Base-by-base conservation (phyloP, 2,113 vertebrate species). In the Erythrocercus mccallii region DNA sequence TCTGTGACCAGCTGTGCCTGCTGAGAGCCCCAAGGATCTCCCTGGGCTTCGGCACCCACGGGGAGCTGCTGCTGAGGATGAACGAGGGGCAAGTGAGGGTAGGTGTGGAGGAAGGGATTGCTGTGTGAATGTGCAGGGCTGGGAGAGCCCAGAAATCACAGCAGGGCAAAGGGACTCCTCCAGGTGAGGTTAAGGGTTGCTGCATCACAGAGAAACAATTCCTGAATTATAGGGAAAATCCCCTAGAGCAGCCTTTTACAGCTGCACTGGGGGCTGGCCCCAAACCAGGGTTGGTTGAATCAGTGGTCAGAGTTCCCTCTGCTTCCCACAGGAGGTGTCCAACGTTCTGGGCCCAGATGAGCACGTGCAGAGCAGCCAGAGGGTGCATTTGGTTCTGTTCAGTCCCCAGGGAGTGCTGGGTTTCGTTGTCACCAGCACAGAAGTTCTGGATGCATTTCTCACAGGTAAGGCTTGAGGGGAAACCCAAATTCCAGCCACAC, bases 1-100 rank as follows among this genome's bases (percentile, higher is more conserved):
- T 99, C 42, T 99, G 99, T 91, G 98, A 99, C 74, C 88, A 95
- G 5, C 96, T 96, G n/a, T 99, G 99, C 92, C 90, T 99, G 91
- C 97, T 98, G 92, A 97, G 88, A 65, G 97, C 98, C 37, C 98
- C 98, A 10, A 97, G 66, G 12, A 84, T 99, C 65, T 98, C 98
- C 48, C 97, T 99, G 93, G 96, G 83, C 42, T 94, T 98, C 61
- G 96, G 96, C 10, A 57, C 96, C 70, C 95, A 98, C 40, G 97
- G 98, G 53, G 94, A 98, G 64, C 96, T 99, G 51, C 91, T 98
- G 37, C 98, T 99, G 89, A 97, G 74, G 65, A 27, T 98, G 71
- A 94, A 76, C 47, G 92, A 93, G 35, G 45, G 78, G 81, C 94
- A 97, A 87, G 92, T 91, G 71, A 96, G 90, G 83, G 96, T 95